Evolutionary conservation across 2,113 vertebrate species (phyloP).

Genomic region (Rutilus rutilus): DNA sequence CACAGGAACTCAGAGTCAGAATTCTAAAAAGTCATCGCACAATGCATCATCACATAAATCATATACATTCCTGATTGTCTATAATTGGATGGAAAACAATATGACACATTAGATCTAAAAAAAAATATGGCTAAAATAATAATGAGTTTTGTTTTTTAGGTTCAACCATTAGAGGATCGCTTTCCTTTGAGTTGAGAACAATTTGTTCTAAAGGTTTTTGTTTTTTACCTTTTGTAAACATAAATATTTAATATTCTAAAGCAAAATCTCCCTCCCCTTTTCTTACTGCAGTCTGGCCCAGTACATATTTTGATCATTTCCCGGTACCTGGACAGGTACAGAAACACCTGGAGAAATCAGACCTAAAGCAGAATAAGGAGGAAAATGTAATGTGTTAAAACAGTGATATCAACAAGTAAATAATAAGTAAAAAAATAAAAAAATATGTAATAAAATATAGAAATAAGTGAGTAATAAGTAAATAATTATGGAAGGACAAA

Average conservation of each 20-base stretch:
- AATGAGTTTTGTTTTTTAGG: neutral
- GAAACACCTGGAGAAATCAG: conserved; percentile 81
- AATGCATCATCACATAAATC: neutral
- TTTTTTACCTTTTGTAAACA: conserved; percentile 2
- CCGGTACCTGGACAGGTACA: conserved; percentile 81
- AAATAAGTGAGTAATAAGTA: too few relatives aligned
- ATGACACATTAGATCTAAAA: neutral
- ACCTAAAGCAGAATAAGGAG: conserved; percentile 59
- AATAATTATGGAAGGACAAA: too few relatives aligned
- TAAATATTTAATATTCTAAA: neutral
- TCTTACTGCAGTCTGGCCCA: conserved; percentile 82
- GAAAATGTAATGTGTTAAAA: neutral
- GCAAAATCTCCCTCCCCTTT: conserved; percentile 3
- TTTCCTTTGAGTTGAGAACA: neutral
- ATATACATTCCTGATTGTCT: neutral
- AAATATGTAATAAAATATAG: too few relatives aligned
- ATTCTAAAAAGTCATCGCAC: neutral
- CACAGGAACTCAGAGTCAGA: too few relatives aligned
- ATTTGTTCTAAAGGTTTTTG: neutral
- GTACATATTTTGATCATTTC: conserved; percentile 78
- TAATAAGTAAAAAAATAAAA: too few relatives aligned
- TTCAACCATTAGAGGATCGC: neutral
- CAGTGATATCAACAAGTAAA: too few relatives aligned
- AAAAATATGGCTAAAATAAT: neutral
- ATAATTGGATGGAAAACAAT: conserved; percentile 11